A percentile compares a stretch with the other conserved stretches of the same genome.
These are phyloP conservation scores for Coremacera marginata DNA, from an alignment of 2,888 invertebrate species.

Conservation along the genomic window DNA sequence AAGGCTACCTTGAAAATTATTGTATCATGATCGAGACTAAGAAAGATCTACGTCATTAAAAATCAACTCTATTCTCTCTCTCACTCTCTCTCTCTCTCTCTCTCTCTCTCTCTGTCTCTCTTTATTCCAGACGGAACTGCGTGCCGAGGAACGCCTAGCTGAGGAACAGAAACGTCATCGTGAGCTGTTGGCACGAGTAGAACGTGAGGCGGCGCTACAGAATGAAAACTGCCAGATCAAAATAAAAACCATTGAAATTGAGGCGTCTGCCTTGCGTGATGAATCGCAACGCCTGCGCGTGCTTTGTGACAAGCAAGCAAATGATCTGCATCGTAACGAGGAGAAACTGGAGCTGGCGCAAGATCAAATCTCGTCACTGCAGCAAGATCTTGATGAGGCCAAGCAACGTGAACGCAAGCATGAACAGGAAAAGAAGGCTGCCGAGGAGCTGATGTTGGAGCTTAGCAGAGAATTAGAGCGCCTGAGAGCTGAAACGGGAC, in stretches of 20 bases:
- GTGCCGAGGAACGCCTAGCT: slow-evolving; percentile 79
- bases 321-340: slow-evolving; percentile 72
- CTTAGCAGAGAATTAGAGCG: slow-evolving; percentile 77
- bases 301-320: slow-evolving; percentile 74
- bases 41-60: no score
- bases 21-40: no score
- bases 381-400: slow-evolving; percentile 72
- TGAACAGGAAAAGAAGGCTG: slow-evolving; percentile 69
- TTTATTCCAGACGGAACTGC: slow-evolving; percentile 76
- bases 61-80: no score
- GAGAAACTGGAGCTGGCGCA: slow-evolving; percentile 72
- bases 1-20: no score
- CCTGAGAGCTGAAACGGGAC: slow-evolving; percentile 75
- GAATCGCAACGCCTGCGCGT: slow-evolving; percentile 76
- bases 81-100: neutral
- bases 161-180: slow-evolving; percentile 89
- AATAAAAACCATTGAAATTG: slow-evolving; percentile 78
- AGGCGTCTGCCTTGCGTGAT: slow-evolving; percentile 75
- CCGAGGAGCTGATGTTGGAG: slow-evolving; percentile 75
- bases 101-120: neutral
- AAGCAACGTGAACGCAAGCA: slow-evolving; percentile 73
- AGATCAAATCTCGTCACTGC: slow-evolving; percentile 70
- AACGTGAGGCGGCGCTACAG: slow-evolving; percentile 85
- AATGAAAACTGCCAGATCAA: slow-evolving; percentile 82
- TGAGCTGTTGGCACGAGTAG: slow-evolving; percentile 84